These are phyloP conservation scores for Galaxias olidus DNA, from an alignment of 2,797 vertebrate species.

Conservation along the genomic window DNA sequence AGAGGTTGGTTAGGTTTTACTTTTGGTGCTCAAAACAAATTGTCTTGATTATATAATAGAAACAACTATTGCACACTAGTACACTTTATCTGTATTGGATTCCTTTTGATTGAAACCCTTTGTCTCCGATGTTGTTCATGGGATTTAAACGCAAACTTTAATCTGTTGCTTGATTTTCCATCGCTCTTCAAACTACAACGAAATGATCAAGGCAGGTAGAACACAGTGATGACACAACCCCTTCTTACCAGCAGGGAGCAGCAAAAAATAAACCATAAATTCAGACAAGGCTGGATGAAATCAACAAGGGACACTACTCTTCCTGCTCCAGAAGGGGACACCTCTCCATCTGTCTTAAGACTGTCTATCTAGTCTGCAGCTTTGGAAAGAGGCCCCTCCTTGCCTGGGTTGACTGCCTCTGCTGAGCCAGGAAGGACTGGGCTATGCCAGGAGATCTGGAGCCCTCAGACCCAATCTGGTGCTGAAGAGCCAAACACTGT, in stretches of 20 bases:
- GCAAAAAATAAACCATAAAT: conserved; percentile 41
- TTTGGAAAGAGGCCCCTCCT: conserved; percentile 50
- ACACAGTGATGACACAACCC: conserved; percentile 20
- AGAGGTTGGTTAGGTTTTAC: no score
- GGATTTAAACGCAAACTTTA: no score
- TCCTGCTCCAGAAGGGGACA: conserved; percentile 14
- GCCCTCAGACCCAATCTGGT: conserved; percentile 59
- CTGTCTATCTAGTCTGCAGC: conserved; percentile 53
- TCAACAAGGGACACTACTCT: conserved; percentile 10
- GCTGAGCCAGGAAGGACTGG: conserved; percentile 85
- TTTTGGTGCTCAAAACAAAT: no score
- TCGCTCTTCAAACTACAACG: neutral
- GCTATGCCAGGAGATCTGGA: conserved; percentile 54
- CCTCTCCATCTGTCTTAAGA: conserved; percentile 4
- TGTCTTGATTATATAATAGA: no score
- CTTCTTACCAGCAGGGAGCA: conserved; percentile 55
- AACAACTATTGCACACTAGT: no score
- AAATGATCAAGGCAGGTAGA: neutral
- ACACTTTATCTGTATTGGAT: no score
- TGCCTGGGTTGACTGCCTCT: conserved; percentile 75
- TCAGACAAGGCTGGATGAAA: neutral
- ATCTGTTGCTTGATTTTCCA: neutral
- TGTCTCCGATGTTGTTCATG: no score
- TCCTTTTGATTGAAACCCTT: no score
- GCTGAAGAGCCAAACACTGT: conserved; percentile 77